These are phyloP conservation scores for Myodes glareolus DNA, from an alignment of 2,113 vertebrate species.

Conservation along the genomic window DNA sequence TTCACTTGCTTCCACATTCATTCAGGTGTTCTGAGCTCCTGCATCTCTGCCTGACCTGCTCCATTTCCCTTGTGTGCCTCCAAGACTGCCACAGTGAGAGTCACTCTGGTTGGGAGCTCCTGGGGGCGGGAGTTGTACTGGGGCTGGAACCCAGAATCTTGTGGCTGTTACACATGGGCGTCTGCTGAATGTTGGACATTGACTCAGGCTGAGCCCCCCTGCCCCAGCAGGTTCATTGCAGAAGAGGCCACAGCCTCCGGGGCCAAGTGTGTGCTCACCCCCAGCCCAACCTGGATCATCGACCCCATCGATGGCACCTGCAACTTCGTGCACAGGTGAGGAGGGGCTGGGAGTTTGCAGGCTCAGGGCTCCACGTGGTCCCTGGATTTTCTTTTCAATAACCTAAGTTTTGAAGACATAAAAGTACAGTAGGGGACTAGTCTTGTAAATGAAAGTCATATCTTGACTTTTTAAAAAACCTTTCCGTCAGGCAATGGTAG, in stretches of 20 bases:
- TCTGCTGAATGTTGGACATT: not conserved
- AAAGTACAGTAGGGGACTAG: not conserved
- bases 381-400: not conserved
- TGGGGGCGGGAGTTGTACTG: not conserved
- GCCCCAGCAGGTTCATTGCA: conserved; percentile 90
- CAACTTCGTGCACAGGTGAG: conserved; percentile 94
- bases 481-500: not conserved
- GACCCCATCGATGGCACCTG: conserved; percentile 94
- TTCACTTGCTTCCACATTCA: not conserved
- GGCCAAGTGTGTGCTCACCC: conserved; percentile 89
- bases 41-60: not conserved
- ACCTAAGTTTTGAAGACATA: not conserved
- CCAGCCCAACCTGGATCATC: conserved; percentile 93
- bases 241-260: conserved; percentile 93
- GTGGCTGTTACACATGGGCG: not conserved
- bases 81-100: too few species aligned
- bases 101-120: not conserved
- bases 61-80: not conserved
- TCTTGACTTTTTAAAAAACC: not conserved
- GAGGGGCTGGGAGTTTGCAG: accelerated
- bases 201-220: conserved; percentile 51
- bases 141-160: not conserved
- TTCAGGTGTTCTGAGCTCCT: not conserved
- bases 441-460: not conserved
- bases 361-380: too few species aligned